A percentile compares a stretch with the other conserved stretches of the same genome.
phyloP scores from a whole-genome alignment of 2,888 invertebrate genomes.

The Ichneumoninae sp. region DNA sequence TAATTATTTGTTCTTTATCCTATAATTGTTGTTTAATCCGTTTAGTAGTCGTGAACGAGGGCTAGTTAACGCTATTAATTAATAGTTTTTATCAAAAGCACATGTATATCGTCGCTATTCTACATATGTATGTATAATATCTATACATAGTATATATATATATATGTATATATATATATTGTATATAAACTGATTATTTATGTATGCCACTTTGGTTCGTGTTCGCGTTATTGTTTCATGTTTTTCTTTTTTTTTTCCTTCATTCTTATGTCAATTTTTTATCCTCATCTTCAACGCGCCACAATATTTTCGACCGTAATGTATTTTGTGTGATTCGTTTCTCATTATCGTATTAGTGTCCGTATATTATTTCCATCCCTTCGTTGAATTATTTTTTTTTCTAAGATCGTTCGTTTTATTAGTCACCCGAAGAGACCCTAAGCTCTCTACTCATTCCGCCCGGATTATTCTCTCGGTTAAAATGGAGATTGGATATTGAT shows the following conservation, averaged over 20 bases:
- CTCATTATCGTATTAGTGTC: constrained; percentile 39
- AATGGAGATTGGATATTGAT: constrained; percentile 36
- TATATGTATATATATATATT: constrained; percentile 74
- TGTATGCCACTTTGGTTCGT: constrained; percentile 70
- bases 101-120: constrained; percentile 82
- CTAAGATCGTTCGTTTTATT: constrained; percentile 60
- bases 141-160: constrained; percentile 76
- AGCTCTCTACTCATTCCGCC: constrained; percentile 16
- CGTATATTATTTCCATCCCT: constrained; percentile 40
- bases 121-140: constrained; percentile 79
- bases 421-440: constrained; percentile 50
- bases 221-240: constrained; percentile 65
- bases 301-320: constrained; percentile 27
- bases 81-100: constrained; percentile 83
- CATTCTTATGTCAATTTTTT: constrained; percentile 13
- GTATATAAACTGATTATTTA: constrained; percentile 77
- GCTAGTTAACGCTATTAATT: constrained; percentile 78
- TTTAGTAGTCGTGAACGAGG: constrained; percentile 73
- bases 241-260: constrained; percentile 14
- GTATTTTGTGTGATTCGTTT: constrained; percentile 52
- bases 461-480: constrained; percentile 43
- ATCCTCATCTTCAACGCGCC: constrained; percentile 54
- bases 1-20: constrained; percentile 37
- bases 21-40: constrained; percentile 55
- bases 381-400: constrained; percentile 59